Evolutionary conservation across 2,888 invertebrate species (phyloP), one percentile per base, ranked within the genome.

Genomic region (Ennomos quercinarius): DNA sequence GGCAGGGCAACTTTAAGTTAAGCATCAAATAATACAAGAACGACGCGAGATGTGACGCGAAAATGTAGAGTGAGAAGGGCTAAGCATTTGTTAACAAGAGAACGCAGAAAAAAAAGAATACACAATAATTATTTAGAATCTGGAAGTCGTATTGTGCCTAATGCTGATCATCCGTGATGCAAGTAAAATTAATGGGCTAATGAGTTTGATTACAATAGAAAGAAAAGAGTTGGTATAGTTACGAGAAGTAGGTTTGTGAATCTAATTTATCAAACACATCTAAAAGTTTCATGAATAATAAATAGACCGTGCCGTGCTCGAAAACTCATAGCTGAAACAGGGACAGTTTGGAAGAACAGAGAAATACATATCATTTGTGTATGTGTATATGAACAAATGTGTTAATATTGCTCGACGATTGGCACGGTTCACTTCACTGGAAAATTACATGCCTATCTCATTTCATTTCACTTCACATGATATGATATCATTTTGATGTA

Each of bases 371-470:
- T 57, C 43, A 50, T 55, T 43, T 46, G 47, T 37, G 41, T 42
- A 37, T 49, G 27, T 45, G 1, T 38, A 34, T 6, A 34, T 39
- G 56, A 47, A 60, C 52, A 57, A 64, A 66, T 48, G 61, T 65
- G 66, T 60, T 61, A 68, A 70, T 66, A 64, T 61, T 57, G 59
- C 46, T 50, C 61, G 67, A 60, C 56, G 46, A 55, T 47, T 60
- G 63, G 52, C 64, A 60, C 71, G 67, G 71, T 56, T 70, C 71
- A 68, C 52, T 70, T 61, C 61, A 27, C 67, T 55, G 67, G 72
- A 73, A 75, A 75, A 77, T 74, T 73, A 66, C 64, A 63, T 65
- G 56, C 66, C 64, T 57, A 55, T 65, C 67, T 41, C 44, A 66
- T 60, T 64, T 51, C 55, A 53, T 51, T 46, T 27, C 27, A 27